These are phyloP conservation scores for Drusus annulatus DNA, from an alignment of 1,140 invertebrate genomes.

Conservation along the genomic window DNA sequence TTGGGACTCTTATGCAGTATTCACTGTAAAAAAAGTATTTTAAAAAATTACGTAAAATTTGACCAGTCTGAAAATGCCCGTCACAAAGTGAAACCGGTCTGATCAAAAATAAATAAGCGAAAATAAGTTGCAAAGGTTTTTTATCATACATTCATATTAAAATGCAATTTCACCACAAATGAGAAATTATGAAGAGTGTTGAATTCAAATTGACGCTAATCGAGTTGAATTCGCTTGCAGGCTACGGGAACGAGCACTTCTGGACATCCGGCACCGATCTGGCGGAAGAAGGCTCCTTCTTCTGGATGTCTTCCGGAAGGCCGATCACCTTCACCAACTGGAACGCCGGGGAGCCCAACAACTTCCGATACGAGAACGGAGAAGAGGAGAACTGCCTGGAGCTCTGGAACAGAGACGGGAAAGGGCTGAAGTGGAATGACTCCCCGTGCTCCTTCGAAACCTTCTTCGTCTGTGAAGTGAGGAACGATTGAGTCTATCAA, in stretches of 20 bases:
- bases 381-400: slow-evolving; percentile 93
- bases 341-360: slow-evolving; percentile 93
- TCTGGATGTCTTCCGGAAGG: slow-evolving; percentile 92
- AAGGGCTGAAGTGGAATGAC: slow-evolving; percentile 94
- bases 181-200: too few species aligned
- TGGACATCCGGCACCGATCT: slow-evolving; percentile 94
- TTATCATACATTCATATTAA: too few species aligned
- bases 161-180: too few species aligned
- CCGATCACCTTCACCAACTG: slow-evolving; percentile 93
- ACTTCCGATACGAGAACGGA: slow-evolving; percentile 93
- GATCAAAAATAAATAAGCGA: too few species aligned
- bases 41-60: too few species aligned
- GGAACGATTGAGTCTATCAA: slow-evolving; percentile 67
- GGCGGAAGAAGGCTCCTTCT: slow-evolving; percentile 90
- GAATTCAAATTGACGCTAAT: too few species aligned
- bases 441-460: slow-evolving; percentile 94
- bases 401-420: slow-evolving; percentile 92
- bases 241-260: slow-evolving; percentile 91
- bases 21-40: too few species aligned
- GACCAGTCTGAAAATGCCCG: too few species aligned
- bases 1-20: too few species aligned
- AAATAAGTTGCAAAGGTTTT: too few species aligned
- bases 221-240: slow-evolving; percentile 67
- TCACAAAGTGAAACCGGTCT: too few species aligned
- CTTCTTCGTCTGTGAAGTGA: slow-evolving; percentile 92